phyloP scores from a whole-genome alignment of 1,140 invertebrate genomes.

The Mamestra configurata region DNA sequence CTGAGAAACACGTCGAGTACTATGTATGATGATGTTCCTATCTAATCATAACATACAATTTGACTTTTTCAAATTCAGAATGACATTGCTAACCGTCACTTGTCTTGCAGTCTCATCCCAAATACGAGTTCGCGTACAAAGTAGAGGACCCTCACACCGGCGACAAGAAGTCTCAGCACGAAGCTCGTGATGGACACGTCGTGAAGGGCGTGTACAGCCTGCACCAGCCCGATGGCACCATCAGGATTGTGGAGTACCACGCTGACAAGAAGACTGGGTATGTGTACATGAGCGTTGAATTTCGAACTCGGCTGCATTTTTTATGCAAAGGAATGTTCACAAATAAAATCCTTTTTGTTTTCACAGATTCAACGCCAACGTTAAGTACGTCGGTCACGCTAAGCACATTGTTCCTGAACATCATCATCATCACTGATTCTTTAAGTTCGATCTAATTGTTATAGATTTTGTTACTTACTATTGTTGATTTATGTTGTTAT shows the following conservation, averaged over 20 bases:
- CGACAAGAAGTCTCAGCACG: constrained; percentile 63
- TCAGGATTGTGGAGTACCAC: constrained; percentile 74
- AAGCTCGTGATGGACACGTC: constrained; percentile 72
- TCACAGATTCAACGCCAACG: constrained; percentile 66
- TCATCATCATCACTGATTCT: constrained; percentile 47
- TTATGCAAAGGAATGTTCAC: no score
- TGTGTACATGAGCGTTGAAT: background rate
- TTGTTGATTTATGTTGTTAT: constrained; percentile 1
- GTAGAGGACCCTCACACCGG: constrained; percentile 64
- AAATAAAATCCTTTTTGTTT: constrained; percentile 46
- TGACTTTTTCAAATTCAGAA: background rate
- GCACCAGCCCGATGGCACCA: constrained; percentile 80
- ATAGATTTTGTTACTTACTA: background rate
- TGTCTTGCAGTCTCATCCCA: constrained; percentile 62
- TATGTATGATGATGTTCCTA: no score
- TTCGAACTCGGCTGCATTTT: background rate
- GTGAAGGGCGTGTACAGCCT: constrained; percentile 83
- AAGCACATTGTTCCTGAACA: constrained; percentile 65
- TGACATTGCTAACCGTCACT: no score
- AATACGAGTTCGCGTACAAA: constrained; percentile 83
- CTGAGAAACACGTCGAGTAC: constrained; percentile 47
- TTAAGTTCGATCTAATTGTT: constrained; percentile 18
- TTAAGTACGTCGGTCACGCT: constrained; percentile 62
- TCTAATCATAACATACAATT: background rate
- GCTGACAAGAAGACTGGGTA: constrained; percentile 79